Conservation (phyloP, 2,797 vertebrate species). For the Halcyon leucocephala region DNA sequence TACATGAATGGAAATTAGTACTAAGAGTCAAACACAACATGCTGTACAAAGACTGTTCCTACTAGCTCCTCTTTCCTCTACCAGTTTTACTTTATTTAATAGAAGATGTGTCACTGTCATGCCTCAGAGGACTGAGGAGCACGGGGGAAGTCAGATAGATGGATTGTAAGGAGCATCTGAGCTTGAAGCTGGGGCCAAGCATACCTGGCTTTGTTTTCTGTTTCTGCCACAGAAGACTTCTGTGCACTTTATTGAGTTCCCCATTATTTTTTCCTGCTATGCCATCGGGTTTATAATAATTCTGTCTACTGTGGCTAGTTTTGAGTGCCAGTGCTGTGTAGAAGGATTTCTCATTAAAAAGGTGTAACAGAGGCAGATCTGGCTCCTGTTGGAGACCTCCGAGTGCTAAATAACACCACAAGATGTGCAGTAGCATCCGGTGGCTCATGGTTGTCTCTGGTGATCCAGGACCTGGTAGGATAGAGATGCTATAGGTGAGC, state of each 20-base stretch:
- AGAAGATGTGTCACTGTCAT: accelerated
- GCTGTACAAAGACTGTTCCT: neutral
- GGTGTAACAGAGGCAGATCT: neutral
- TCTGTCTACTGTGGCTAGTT: neutral
- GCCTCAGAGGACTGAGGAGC: neutral
- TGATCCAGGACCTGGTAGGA: neutral
- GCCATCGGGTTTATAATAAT: neutral
- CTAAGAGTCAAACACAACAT: neutral
- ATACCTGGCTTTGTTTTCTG: neutral
- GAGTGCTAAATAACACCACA: neutral
- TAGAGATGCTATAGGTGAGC: neutral
- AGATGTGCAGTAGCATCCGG: neutral
- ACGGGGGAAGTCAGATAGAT: accelerated
- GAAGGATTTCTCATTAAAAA: neutral
- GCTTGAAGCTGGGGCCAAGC: neutral
- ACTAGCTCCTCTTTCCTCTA: neutral
- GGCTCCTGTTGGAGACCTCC: neutral
- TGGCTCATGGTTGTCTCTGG: neutral
- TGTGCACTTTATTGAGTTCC: neutral
- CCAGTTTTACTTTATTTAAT: neutral
- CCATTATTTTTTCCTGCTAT: neutral
- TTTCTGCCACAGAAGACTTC: neutral
- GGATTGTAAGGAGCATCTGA: neutral
- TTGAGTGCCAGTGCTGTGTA: neutral
- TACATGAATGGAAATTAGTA: neutral